A percentile compares a stretch with the other conserved stretches of the same genome.
phyloP scores from a whole-genome alignment of 2,888 invertebrate genomes.

The Apoda limacodes region DNA sequence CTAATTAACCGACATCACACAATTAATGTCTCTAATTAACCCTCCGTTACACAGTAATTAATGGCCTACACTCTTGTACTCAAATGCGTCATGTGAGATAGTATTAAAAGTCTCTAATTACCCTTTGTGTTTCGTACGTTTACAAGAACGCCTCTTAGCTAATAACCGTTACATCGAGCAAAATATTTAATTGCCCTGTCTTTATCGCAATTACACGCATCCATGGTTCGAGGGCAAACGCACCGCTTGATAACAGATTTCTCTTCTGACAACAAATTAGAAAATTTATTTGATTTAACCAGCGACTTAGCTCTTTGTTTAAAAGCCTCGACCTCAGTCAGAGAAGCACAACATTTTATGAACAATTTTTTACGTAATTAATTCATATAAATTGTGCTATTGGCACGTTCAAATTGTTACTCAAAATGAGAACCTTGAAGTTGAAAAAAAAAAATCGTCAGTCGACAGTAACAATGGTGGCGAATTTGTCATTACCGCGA shows the following conservation, averaged over 20 bases:
- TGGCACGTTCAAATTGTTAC: conserved; percentile 55
- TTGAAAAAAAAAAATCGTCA: conserved; percentile 46
- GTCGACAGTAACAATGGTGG: conserved; percentile 50
- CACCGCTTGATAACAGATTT: conserved; percentile 45
- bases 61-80: conserved; percentile 22
- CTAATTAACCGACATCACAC: conserved; percentile 47
- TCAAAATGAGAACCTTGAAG: conserved; percentile 50
- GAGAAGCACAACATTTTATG: conserved; percentile 15
- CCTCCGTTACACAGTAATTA: conserved; percentile 48
- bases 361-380: conserved; percentile 43
- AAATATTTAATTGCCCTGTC: conserved; percentile 48
- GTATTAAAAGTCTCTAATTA: conserved; percentile 25
- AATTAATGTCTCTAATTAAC: conserved; percentile 47
- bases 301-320: conserved; percentile 44
- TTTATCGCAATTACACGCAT: conserved; percentile 64
- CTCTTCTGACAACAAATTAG: conserved; percentile 53
- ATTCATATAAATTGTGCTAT: conserved; percentile 45
- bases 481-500: conserved; percentile 55
- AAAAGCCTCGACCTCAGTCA: conserved; percentile 28
- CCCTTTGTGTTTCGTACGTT: conserved; percentile 19
- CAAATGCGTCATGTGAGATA: conserved; percentile 20
- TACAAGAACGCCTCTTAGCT: conserved; percentile 28
- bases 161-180: conserved; percentile 37
- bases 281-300: conserved; percentile 45
- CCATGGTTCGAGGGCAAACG: conserved; percentile 53